Evolutionary conservation across 2,888 invertebrate genomes (phyloP), one percentile per base, ranked within the genome.

Genomic region (Drosophila mulleri): DNA sequence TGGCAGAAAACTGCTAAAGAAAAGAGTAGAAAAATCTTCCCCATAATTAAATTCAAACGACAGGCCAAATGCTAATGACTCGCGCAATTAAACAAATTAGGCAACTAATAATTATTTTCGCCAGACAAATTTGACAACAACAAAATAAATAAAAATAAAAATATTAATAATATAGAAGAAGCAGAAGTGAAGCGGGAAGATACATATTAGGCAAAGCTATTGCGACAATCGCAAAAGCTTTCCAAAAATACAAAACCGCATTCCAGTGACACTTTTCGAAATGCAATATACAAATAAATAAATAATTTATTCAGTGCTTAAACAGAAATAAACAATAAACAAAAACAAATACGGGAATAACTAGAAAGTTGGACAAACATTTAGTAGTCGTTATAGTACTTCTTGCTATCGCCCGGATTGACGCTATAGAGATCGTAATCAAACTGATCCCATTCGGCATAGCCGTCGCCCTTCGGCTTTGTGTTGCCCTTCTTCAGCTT

Each of bases 341-440:
- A 75, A 73, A 67, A 71, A 67, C 61, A 72, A 72, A 59, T 23
- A 48, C 56, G 67, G 26, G 67, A 63, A 48, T 52, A 64, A 45
- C 26, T 32, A 56, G 64, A 65, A 56, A 66, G 58, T 44, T 41
- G 18, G 53, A 1, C 37, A 37, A 41, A 26, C 26, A n/a, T 9
- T 67, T 70, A 86, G 62, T 72, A 83, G 58, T 82, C 84, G 59
- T 71, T 45, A 39, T 73, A 77, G 57, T 83, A 79, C 71, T 90
- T 90, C 53, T 86, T 78, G 64, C 45, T 80, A 7, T 80, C 77
- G n/a, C 75, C 83, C 20, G 91, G 91, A 71, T 91, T 84, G 0
- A 78, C 80, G 62, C 91, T 85, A 65, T 90, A 91, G 20, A 88
- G 80, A 77, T 92, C 92, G 63, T 92, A 92, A 76, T 92, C 92